Evolutionary conservation across 1,140 invertebrate species (phyloP).

Genomic region (Drosophila pallidifrons): DNA sequence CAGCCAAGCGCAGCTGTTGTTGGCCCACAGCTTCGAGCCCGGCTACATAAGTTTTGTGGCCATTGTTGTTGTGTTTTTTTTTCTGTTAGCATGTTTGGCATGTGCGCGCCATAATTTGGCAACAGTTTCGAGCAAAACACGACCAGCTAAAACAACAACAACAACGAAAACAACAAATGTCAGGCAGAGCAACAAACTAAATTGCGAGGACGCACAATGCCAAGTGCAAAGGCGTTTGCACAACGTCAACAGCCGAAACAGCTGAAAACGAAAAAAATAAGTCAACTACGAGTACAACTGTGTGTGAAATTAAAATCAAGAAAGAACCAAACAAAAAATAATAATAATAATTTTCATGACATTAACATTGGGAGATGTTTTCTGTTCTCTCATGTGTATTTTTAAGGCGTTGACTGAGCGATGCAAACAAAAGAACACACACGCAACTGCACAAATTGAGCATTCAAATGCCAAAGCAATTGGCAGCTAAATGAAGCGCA

Average conservation of each 20-base stretch:
- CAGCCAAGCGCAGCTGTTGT: conserved; percentile 43
- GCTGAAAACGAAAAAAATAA: conserved; percentile 25
- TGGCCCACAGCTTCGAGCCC: conserved; percentile 5
- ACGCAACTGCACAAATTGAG: conserved; percentile 33
- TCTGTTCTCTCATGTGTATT: conserved; percentile 15
- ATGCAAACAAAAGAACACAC: conserved; percentile 35
- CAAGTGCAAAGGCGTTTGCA: conserved; percentile 61
- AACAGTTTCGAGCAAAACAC: conserved; percentile 48
- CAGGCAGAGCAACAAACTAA: conserved; percentile 22
- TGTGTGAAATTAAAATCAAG: conserved; percentile 57
- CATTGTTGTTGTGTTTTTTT: not conserved
- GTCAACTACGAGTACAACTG: conserved; percentile 14
- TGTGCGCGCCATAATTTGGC: conserved; percentile 55
- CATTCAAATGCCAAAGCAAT: conserved; percentile 38
- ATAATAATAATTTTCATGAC: conserved; percentile 71
- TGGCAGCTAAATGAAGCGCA: conserved; percentile 25
- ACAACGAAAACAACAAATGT: not conserved
- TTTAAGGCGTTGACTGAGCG: conserved; percentile 56
- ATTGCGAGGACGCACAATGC: conserved; percentile 64
- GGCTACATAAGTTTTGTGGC: not conserved
- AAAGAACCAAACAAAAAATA: conserved; percentile 46
- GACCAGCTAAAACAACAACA: conserved; percentile 19
- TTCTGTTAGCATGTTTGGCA: conserved; percentile 35
- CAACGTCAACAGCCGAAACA: conserved; percentile 41
- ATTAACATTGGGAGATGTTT: conserved; percentile 67